Base-by-base conservation (phyloP, 1,140 invertebrate species). In the Homalodisca vitripennis region DNA sequence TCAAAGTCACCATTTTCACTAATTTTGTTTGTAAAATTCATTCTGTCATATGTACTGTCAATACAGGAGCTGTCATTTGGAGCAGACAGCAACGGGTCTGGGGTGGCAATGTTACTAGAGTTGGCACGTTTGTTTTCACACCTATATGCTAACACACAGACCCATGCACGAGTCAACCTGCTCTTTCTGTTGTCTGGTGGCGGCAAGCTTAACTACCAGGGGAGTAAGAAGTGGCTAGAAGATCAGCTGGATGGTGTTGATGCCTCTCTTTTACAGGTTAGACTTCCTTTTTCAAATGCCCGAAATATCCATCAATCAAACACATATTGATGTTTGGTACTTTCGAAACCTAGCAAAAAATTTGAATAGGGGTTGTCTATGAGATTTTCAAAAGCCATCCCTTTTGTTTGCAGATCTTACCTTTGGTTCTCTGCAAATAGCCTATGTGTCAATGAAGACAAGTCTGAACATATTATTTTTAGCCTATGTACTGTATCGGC, bases 171-270 rank as follows among this genome's bases (percentile, higher is more conserved):
- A 70, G 91, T 91, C 74, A 95, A 98, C 77, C 78, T 99, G 13
- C 79, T 98, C 13, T 99, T 99, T 79, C 82, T 98, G 30, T 80
- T 98, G 24, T 89, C 95, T 57, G 95, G 95, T 46, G 93, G 88
- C 70, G 97, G 97, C 17, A 95, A 98, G 81, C 88, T 96, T 22
- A 99, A 98, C 82, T 99, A 95, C 77, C 92, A 96, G 77, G 94
- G 96, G 26, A 92, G 93, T 46, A 97, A 98, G 82, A 95, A 96
- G 76, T 98, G 95, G 93, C 84, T 99, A 12, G 96, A 99, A 79
- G 93, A 97, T 79, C 92, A 95, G 77, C 79, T 94, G 57, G 94
- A 97, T 78, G 86, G 86, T 1, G 76, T 86, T 31, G 89, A 92
- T 76, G 85, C 85, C 47, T 86, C 88, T 26, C 78, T 89, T 46